phyloP scores from a whole-genome alignment of 1,140 invertebrate species.

The Bombus superbus region DNA sequence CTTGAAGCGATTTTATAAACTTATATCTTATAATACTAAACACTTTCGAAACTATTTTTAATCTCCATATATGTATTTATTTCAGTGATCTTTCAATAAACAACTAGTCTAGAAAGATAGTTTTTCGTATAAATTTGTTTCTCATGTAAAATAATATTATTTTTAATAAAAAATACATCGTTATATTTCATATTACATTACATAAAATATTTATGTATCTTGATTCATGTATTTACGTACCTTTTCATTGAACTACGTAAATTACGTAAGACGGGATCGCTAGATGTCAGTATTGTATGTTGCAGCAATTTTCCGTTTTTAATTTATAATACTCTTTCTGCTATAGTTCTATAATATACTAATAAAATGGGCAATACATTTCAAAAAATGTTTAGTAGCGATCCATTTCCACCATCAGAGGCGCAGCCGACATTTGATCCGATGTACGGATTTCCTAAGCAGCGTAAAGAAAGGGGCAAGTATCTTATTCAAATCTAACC shows the following conservation, averaged over 20 bases:
- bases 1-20: slow-evolving; percentile 70
- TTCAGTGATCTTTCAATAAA: slow-evolving; percentile 75
- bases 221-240: not conserved
- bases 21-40: not conserved
- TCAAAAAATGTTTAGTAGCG: slow-evolving; percentile 40
- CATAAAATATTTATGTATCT: not conserved
- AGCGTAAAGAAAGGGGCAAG: slow-evolving; percentile 89
- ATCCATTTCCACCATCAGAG: slow-evolving; percentile 66
- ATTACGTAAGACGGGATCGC: slow-evolving; percentile 47
- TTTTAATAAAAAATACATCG: not conserved
- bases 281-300: slow-evolving; percentile 58
- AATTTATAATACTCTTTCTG: not conserved
- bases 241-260: not conserved
- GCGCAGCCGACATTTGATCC: slow-evolving; percentile 90
- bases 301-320: not conserved
- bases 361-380: slow-evolving; percentile 60
- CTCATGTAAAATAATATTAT: not conserved
- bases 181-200: too few species aligned
- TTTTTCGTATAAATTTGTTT: not conserved
- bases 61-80: slow-evolving; percentile 64
- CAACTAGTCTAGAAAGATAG: slow-evolving; percentile 6
- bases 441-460: slow-evolving; percentile 88
- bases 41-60: slow-evolving; percentile 35
- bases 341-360: not conserved
- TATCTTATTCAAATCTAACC: slow-evolving; percentile 65